Percentiles rank a stretch among this genome's conserved stretches.
Evolutionary conservation across 1,140 invertebrate genomes (phyloP).

Genomic region (Bombus balteatus): DNA sequence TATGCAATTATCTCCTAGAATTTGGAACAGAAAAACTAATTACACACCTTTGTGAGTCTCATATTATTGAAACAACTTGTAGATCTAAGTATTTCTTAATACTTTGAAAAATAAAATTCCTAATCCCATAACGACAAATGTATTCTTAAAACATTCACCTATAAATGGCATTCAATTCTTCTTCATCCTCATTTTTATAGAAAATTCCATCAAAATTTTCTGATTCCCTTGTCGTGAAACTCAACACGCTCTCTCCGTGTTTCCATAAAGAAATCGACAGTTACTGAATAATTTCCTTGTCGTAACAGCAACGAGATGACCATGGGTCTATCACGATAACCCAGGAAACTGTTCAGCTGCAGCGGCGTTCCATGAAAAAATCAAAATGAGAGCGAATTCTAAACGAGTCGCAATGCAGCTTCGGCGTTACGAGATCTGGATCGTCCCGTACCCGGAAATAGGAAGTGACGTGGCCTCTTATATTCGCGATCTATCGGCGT

Average conservation of each 20-base stretch:
- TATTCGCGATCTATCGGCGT: slow-evolving; percentile 20
- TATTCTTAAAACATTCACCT: no score
- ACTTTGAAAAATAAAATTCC: no score
- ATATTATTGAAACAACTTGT: no score
- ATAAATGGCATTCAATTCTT: no score
- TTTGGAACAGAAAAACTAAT: no score
- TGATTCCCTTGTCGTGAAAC: neutral
- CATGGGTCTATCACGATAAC: neutral
- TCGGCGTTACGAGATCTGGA: neutral
- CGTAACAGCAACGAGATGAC: neutral
- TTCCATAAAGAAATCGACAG: neutral
- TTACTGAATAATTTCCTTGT: neutral
- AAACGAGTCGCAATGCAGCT: slow-evolving; percentile 19
- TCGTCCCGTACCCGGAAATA: neutral
- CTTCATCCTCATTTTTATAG: no score
- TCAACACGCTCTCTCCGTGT: neutral
- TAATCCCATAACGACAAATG: no score
- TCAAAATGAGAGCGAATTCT: neutral
- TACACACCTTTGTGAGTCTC: no score
- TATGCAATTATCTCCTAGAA: no score
- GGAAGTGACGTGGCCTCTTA: slow-evolving; percentile 21
- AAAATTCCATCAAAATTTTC: neutral
- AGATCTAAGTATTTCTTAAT: no score
- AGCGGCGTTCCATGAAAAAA: neutral
- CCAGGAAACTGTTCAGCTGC: neutral